Conservation (phyloP, 2,888 invertebrate species). For the Aphelenchoides bicaudatus region DNA sequence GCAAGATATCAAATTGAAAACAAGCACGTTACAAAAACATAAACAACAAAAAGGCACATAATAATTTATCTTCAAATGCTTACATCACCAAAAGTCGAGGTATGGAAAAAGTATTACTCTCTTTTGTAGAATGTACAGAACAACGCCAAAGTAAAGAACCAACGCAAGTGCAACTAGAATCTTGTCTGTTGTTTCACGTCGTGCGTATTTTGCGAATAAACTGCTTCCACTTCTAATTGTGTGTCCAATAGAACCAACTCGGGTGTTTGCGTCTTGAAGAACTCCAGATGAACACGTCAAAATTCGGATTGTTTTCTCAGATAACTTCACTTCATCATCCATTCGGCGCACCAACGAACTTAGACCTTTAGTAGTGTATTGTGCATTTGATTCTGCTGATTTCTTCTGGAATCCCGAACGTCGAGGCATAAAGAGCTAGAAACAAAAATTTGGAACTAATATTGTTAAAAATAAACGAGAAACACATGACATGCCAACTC, state of each 20-base stretch:
- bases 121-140: slow-evolving; percentile 86
- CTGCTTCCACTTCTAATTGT: slow-evolving; percentile 71
- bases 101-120: slow-evolving; percentile 67
- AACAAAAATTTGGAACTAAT: not conserved
- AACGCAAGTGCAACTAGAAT: slow-evolving; percentile 81
- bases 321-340: slow-evolving; percentile 38
- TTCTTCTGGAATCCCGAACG: not conserved
- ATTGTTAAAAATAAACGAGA: not conserved
- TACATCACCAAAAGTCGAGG: slow-evolving; percentile 13
- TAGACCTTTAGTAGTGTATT: slow-evolving; percentile 32
- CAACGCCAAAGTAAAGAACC: slow-evolving; percentile 81
- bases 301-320: slow-evolving; percentile 78
- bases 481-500: not conserved
- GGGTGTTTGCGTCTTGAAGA: slow-evolving; percentile 48
- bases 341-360: slow-evolving; percentile 39
- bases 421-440: no score
- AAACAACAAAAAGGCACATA: not conserved
- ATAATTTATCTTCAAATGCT: not conserved
- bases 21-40: no score
- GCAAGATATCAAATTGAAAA: no score
- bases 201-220: slow-evolving; percentile 84
- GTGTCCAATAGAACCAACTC: slow-evolving; percentile 42
- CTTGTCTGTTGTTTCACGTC: slow-evolving; percentile 91
- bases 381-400: not conserved
- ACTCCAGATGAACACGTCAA: slow-evolving; percentile 66